Evolutionary conservation across 2,888 invertebrate species (phyloP).

Genomic region (Aphodius granarius): DNA sequence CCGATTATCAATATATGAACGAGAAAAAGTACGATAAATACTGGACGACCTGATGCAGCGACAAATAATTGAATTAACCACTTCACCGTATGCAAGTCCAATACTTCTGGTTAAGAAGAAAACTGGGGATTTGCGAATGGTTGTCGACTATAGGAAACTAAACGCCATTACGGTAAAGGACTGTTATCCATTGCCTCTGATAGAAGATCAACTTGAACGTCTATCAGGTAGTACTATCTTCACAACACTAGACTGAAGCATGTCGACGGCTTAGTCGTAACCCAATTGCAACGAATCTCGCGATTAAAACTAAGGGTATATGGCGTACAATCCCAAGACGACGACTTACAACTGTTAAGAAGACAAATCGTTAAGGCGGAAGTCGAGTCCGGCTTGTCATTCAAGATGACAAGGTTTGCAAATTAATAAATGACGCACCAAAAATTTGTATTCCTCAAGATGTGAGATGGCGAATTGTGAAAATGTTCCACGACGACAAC

Average conservation of each 20-base stretch:
- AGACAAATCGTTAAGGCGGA: too few species aligned
- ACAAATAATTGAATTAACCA: too few species aligned
- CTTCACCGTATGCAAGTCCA: too few species aligned
- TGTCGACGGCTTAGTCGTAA: conserved; percentile 32
- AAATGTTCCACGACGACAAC: conserved; percentile 24
- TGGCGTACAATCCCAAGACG: too few species aligned
- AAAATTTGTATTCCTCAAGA: conserved; percentile 25
- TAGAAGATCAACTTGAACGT: conserved; percentile 24
- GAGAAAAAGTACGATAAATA: too few species aligned
- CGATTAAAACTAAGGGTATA: too few species aligned
- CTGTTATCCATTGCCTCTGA: neutral
- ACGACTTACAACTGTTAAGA: too few species aligned
- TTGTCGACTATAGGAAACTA: conserved; percentile 27
- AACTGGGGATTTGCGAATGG: conserved; percentile 27
- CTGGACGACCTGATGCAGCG: too few species aligned
- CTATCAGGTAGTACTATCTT: conserved; percentile 31
- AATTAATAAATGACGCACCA: conserved; percentile 2
- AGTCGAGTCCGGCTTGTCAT: neutral
- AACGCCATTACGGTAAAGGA: conserved; percentile 8
- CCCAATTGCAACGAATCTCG: neutral
- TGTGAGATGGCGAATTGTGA: too few species aligned
- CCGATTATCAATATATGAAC: too few species aligned
- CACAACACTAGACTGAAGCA: conserved; percentile 36
- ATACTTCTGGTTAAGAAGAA: conserved; percentile 28
- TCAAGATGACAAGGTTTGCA: neutral